Base-by-base conservation (phyloP, 2,888 invertebrate genomes). In the Campoplex capitator region DNA sequence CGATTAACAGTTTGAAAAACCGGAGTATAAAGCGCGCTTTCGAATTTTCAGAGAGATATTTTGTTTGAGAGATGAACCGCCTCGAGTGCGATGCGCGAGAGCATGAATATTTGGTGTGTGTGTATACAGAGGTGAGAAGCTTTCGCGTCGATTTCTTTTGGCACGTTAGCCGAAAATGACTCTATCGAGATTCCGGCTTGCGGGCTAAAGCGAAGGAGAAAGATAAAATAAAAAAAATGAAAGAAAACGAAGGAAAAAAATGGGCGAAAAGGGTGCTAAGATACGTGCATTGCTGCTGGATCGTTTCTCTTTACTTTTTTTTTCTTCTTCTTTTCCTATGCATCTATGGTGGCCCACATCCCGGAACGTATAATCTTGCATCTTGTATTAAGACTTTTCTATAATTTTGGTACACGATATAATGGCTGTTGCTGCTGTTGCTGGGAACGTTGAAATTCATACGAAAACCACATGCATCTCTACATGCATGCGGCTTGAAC, bases 101-200 rank as follows among this genome's bases (percentile, higher is more conserved):
- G 68, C 54, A 70, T 58, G 23, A 9, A 58, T 79, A 70, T 58
- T 45, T 70, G 48, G 65, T 65, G 45, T 58, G 42, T 65, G 65
- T 65, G 45, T 58, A 28, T 48, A 58, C 48, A 42, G 32, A 78
- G 58, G 48, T 16, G 58, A 58, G 45, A 35, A 35, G 68, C 79
- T 54, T 71, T 28, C 42, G 54, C 62, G 65, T 13, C 18, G 62
- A 83, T 67, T 23, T 65, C 80, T 73, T 51, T 76, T 86, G 23
- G 78, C 75, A 80, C 84, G 88, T 87, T 90, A 85, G 86, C 83
- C 85, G 88, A 86, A 89, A 89, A 89, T 90, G 89, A 89, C 90
- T 90, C 88, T 90, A 90, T 90, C 88, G 86, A 85, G 85, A 87
- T 71, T 86, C 79, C 68, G 74, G 87, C 89, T 80, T 58, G 71